Percentiles rank a stretch among this genome's conserved stretches.
phyloP scores from a whole-genome alignment of 1,140 invertebrate species.

The Rhopalosiphum maidis region DNA sequence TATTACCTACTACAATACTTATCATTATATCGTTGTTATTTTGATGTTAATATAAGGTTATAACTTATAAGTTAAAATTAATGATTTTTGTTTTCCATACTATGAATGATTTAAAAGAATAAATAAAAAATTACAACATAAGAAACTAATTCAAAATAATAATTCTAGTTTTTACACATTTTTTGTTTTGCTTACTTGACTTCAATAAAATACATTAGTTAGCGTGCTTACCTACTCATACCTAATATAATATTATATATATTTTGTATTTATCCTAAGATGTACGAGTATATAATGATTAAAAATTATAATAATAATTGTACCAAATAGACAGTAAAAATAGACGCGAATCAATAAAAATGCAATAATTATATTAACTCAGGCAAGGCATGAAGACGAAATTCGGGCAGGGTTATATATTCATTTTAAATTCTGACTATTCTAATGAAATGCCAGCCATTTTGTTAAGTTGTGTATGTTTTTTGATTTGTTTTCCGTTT shows the following conservation, averaged over 20 bases:
- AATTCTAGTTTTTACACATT: no score
- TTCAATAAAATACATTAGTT: no score
- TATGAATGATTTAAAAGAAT: no score
- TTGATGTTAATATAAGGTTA: neutral
- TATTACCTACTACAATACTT: neutral
- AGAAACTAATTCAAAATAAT: no score
- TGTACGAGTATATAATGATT: neutral
- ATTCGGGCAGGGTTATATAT: neutral
- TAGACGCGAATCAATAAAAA: neutral
- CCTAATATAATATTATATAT: neutral
- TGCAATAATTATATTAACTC: neutral
- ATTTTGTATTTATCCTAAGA: neutral
- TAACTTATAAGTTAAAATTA: no score
- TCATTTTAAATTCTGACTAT: neutral
- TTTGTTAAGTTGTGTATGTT: neutral
- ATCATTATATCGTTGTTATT: neutral
- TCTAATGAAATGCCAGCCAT: neutral
- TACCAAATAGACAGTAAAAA: neutral
- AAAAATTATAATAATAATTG: neutral
- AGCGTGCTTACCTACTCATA: no score
- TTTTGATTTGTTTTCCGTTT: neutral
- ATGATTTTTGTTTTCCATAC: no score
- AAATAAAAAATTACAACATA: no score
- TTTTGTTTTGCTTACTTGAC: no score
- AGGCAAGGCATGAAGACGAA: neutral